These are phyloP conservation scores for Peromyscus polionotus DNA, from an alignment of 2,113 vertebrate species.

Conservation along the genomic window DNA sequence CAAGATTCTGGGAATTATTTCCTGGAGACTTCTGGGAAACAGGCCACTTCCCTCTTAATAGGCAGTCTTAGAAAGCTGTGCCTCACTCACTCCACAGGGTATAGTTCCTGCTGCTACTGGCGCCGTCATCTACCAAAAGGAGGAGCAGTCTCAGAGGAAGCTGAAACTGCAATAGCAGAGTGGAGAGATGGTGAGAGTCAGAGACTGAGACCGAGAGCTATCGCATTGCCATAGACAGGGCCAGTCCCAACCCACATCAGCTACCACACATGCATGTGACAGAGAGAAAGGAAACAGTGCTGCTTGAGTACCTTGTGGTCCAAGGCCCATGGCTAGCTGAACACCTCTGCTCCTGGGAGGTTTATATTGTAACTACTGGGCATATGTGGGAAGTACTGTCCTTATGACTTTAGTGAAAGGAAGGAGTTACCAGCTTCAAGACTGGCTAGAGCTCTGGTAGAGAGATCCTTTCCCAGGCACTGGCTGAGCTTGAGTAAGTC, in stretches of 20 bases:
- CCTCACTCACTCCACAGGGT: neutral
- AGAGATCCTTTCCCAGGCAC: neutral
- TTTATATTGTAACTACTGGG: neutral
- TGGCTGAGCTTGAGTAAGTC: neutral
- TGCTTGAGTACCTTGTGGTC: neutral
- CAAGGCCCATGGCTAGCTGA: neutral
- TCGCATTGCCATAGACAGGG: neutral
- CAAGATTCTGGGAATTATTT: neutral
- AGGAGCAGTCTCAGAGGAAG: neutral
- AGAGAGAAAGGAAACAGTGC: neutral
- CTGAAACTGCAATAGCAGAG: neutral
- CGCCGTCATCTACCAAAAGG: neutral
- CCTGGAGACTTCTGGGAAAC: neutral
- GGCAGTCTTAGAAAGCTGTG: neutral
- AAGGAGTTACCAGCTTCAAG: neutral
- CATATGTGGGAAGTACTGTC: neutral
- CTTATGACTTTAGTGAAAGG: neutral
- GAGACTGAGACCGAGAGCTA: neutral
- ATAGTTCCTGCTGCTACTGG: neutral
- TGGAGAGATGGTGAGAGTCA: neutral
- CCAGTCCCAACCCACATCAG: neutral
- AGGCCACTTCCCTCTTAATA: neutral
- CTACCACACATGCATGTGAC: neutral
- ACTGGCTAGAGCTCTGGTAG: neutral
- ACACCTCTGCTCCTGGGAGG: neutral